phyloP scores from a whole-genome alignment of 1,140 invertebrate genomes.

The Aphidius gifuensis region DNA sequence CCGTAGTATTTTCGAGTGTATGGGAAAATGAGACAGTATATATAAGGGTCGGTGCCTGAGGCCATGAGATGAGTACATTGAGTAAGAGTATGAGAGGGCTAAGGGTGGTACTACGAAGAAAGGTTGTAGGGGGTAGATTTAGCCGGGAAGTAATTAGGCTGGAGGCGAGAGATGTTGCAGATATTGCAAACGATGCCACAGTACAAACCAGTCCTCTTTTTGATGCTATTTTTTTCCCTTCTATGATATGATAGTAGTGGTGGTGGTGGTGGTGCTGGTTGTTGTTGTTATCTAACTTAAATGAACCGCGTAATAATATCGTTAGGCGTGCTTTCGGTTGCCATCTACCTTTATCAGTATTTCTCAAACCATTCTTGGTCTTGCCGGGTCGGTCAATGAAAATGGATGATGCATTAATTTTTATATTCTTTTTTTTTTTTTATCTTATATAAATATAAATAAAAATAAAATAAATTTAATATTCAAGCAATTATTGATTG shows the following conservation, averaged over 20 bases:
- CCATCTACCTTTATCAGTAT: constrained; percentile 19
- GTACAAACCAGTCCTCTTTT: constrained; percentile 31
- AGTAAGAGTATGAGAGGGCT: not conserved
- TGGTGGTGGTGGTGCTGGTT: not conserved
- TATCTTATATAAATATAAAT: not conserved
- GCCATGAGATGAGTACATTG: not conserved
- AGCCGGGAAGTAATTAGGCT: constrained; percentile 50
- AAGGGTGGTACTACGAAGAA: not conserved
- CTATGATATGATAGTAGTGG: not conserved
- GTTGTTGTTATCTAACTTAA: constrained; percentile 52
- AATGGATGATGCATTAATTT: constrained; percentile 20
- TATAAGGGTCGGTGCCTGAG: too few relatives aligned
- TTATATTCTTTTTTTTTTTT: too few relatives aligned
- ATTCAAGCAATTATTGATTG: too few relatives aligned
- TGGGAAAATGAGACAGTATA: not conserved
- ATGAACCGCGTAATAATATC: constrained; percentile 53
- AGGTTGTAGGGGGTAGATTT: constrained; percentile 9
- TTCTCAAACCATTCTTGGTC: not conserved
- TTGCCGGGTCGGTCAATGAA: constrained; percentile 30
- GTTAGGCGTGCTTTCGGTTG: constrained; percentile 44
- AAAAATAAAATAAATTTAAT: not conserved
- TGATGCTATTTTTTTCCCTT: too few relatives aligned
- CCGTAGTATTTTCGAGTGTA: too few relatives aligned
- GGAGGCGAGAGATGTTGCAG: constrained; percentile 48
- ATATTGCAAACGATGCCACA: constrained; percentile 42